Evolutionary conservation across 30 jellyfish, hydroid and myxozoan species (phyloP), one percentile per base, ranked within the genome.

Genomic region (Pseudorhiza aurosa): DNA sequence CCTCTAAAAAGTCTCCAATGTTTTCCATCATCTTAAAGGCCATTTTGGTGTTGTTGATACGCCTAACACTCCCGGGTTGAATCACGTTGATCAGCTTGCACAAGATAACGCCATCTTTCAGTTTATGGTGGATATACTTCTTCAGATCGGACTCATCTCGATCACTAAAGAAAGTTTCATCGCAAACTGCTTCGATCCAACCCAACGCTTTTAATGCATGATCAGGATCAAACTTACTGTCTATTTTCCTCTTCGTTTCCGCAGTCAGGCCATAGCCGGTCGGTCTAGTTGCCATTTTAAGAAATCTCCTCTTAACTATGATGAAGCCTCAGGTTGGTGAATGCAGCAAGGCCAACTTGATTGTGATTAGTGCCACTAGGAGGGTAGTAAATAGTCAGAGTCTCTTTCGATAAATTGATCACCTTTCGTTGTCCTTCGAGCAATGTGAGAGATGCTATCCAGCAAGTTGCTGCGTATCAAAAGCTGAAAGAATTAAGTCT

Each of bases 11-110:
- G 21, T 89, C 76, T 2, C 98, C 96, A 31, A 95, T 95, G 42
- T 90, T 95, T 64, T 95, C 99, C 99, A 95, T 95, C 80, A 74
- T 84, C 73, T 43, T 43, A 53, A 93, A 93, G n/a, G 99, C 93
- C 94, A 94, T 71, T 39, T 85, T 91, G 31, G 80, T 59, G 11
- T 42, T 39, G 87, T 95, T 90, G 44, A 95, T 68, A 57, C 85
- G 90, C 85, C 35, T 81, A 49, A 95, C 96, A 55, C 93, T 50
- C 0, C 96, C 96, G 4, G 98, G 98, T 53, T 47, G 46, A 15
- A 95, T 8, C 12, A 7, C 56, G 81, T 87, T 88, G 43, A 85
- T 85, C 64, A 95, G 65, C 29, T 65, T 68, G 73, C 98, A 95
- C 51, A 94, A 35, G 28, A 77, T 81, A 2, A 12, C 50, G 39